Percentiles rank a stretch among this genome's conserved stretches.
Evolutionary conservation across 2,888 invertebrate species (phyloP).

Genomic region (Scaeva pyrastri): DNA sequence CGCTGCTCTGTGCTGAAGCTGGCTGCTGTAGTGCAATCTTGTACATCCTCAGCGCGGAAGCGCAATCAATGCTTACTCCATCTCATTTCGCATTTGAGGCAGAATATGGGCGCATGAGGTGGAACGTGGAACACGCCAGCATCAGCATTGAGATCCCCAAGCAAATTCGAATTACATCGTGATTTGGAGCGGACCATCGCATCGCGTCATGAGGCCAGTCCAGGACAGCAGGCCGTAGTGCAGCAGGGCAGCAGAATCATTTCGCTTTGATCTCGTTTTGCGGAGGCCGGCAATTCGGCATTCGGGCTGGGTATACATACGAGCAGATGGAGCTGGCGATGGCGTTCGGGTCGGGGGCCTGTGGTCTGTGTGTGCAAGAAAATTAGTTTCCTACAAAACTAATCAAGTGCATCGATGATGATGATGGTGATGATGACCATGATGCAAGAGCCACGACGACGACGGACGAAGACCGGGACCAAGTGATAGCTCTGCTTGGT

Average conservation of each 20-base stretch:
- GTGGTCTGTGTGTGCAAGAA: constrained; percentile 83
- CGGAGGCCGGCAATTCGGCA: constrained; percentile 54
- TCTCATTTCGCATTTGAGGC: constrained; percentile 63
- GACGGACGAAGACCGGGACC: constrained; percentile 28
- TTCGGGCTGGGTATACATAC: constrained; percentile 30
- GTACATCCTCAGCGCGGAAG: constrained; percentile 62
- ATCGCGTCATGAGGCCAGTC: neutral
- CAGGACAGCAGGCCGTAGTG: constrained; percentile 15
- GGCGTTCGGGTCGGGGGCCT: constrained; percentile 28
- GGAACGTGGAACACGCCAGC: constrained; percentile 65
- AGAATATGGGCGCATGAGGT: constrained; percentile 61
- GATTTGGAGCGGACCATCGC: constrained; percentile 67
- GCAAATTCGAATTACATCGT: constrained; percentile 75
- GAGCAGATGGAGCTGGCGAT: neutral
- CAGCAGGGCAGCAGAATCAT: constrained; percentile 30
- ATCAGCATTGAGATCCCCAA: constrained; percentile 51
- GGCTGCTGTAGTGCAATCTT: constrained; percentile 48
- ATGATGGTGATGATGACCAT: constrained; percentile 52
- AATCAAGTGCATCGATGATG: constrained; percentile 81
- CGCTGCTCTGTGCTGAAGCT: constrained; percentile 3
- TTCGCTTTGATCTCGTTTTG: constrained; percentile 74
- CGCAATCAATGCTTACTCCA: constrained; percentile 72
- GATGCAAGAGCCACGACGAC: constrained; percentile 56
- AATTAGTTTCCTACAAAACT: constrained; percentile 83
- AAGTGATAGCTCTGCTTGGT: constrained; percentile 21